These are phyloP conservation scores for Panthera uncia DNA, from an alignment of 2,113 vertebrate genomes.

Conservation along the genomic window DNA sequence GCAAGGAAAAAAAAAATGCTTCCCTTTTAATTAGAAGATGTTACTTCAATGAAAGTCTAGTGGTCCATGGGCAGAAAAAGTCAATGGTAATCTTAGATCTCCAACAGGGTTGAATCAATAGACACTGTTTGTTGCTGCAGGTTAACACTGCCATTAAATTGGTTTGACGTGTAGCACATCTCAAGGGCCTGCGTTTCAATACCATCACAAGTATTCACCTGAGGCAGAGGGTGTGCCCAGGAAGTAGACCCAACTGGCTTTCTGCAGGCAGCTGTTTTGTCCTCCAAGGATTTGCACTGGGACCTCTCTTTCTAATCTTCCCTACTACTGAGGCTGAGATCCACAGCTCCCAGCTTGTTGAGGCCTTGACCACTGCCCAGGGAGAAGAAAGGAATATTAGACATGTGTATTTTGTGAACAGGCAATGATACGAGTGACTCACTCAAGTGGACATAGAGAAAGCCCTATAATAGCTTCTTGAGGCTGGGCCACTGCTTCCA, in stretches of 20 bases:
- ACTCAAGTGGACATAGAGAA: not conserved
- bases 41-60: not conserved
- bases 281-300: not conserved
- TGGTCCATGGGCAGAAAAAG: constrained; percentile 26
- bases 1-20: constrained; percentile 66
- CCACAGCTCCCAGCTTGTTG: not conserved
- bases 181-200: not conserved
- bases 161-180: not conserved
- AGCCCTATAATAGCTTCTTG: not conserved
- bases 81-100: constrained; percentile 44
- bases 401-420: not conserved
- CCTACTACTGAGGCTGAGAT: not conserved
- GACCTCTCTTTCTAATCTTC: not conserved
- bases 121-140: not conserved
- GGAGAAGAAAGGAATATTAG: not conserved
- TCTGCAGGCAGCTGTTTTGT: not conserved
- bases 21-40: constrained; percentile 70
- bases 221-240: not conserved
- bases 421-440: not conserved
- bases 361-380: not conserved
- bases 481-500: not conserved
- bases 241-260: not conserved
- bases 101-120: not conserved
- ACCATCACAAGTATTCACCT: not conserved
- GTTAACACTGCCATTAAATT: constrained; percentile 14